These are phyloP conservation scores for Rhabdomys dilectus DNA, from an alignment of 2,113 vertebrate species.

Conservation along the genomic window DNA sequence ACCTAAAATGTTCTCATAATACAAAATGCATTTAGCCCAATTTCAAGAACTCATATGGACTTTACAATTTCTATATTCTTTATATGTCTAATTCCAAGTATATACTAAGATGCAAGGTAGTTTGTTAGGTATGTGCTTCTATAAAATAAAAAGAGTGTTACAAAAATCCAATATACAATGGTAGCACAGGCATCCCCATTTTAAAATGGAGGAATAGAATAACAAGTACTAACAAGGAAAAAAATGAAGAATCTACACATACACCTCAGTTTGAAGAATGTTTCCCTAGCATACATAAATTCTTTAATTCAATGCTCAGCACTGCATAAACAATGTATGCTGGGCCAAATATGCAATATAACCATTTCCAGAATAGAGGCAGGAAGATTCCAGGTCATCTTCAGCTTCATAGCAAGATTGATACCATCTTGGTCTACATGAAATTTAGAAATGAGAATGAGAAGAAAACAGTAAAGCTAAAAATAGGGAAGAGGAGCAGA, in stretches of 20 bases:
- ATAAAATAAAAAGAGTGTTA: background rate
- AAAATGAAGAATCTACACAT: background rate
- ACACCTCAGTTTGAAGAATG: background rate
- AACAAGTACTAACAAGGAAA: background rate
- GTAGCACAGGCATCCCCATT: background rate
- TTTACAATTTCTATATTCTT: background rate
- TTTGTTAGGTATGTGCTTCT: background rate
- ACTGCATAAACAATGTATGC: background rate
- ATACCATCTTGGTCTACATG: background rate
- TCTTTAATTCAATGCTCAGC: background rate
- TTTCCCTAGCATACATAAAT: background rate
- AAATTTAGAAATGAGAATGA: background rate
- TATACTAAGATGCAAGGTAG: background rate
- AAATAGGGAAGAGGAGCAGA: too few relatives aligned
- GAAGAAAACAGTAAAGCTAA: background rate
- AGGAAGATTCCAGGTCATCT: background rate
- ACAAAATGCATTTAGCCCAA: background rate
- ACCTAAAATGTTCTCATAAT: background rate
- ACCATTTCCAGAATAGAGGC: background rate
- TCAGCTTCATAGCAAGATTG: background rate
- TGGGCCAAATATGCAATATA: background rate
- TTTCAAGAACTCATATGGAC: background rate
- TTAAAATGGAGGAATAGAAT: background rate
- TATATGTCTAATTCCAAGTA: background rate
- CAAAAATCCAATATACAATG: background rate